Conservation (phyloP, 2,113 vertebrate genomes). For the Tiliqua scincoides region DNA sequence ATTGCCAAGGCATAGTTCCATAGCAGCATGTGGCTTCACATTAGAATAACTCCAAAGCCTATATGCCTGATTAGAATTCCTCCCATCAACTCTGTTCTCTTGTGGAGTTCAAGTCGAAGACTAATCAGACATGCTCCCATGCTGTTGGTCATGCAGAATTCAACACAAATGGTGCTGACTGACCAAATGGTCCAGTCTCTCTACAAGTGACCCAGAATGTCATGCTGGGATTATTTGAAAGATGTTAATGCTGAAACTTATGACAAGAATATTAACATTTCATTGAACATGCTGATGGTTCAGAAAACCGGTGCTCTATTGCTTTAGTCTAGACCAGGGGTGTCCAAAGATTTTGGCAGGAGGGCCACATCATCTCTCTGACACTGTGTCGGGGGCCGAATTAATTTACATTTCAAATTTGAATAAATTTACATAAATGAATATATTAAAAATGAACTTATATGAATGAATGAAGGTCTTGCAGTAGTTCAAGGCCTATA, state of each 20-base stretch:
- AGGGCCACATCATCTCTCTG: too few relatives aligned
- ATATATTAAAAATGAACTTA: too few relatives aligned
- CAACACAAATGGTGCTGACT: background rate
- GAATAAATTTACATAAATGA: too few relatives aligned
- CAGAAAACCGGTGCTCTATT: background rate
- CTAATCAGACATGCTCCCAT: background rate
- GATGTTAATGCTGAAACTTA: background rate
- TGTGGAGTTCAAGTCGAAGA: background rate
- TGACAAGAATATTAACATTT: background rate
- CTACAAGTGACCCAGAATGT: background rate
- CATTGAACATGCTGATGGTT: background rate
- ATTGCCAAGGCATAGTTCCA: background rate
- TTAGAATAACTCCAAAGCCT: background rate
- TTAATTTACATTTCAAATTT: too few relatives aligned
- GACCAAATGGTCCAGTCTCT: background rate
- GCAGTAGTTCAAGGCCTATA: too few relatives aligned
- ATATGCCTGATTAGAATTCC: constrained; percentile 12
- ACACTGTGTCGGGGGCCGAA: too few relatives aligned
- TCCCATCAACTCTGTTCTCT: background rate
- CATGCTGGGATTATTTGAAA: constrained; percentile 9
- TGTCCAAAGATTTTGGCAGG: too few relatives aligned
- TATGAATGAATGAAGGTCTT: too few relatives aligned
- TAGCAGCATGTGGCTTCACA: background rate
- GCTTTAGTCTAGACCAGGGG: background rate
- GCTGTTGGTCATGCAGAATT: constrained; percentile 2